Evolutionary conservation across 2,797 vertebrate species (phyloP), one percentile per base, ranked within the genome.

Genomic region (Acanthurus tractus): DNA sequence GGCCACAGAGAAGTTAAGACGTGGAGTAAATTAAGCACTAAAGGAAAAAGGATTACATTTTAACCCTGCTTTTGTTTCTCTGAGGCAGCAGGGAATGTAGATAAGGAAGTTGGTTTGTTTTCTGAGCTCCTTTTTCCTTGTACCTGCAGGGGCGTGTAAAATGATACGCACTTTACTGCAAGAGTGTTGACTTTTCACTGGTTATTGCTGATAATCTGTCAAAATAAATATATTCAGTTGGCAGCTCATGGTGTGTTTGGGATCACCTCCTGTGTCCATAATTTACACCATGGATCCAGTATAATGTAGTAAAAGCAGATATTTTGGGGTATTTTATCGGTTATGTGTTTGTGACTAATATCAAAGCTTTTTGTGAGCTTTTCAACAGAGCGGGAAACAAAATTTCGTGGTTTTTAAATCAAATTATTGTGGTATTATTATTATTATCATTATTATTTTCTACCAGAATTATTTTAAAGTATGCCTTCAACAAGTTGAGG

Each of bases 31-130:
- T 57, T 1, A 58, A 63, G 36, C 45, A 34, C 29, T 34, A 12
- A 40, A 18, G 4, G 14, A 15, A 63, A 62, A 20, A n/a, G 50
- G 73, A 69, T 63, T 77, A 54, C 11, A 11, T 40, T 12, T 12
- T 11, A 48, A 55, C 36, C 4, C 44, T 17, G 5, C 13, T 62
- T 14, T 44, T 10, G n/a, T 44, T 40, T 76, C 11, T 45, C 1
- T 49, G 8, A 29, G 25, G 3, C 23, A 62, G 52, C 1, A 6
- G 20, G 15, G 15, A 25, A 22, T n/a, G 56, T 7, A 10, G 22
- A 66, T 3, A 5, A 77, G 84, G 79, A 87, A 88, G 70, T 68
- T 17, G 15, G 11, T 57, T 14, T 23, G 6, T 2, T 42, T 49
- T 3, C 63, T n/a, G 48, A 3, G 20, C 4, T 61, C 1, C 3